A percentile compares a stretch with the other conserved stretches of the same genome.
phyloP scores from a whole-genome alignment of 1,140 invertebrate genomes.

The Heliconius himera region DNA sequence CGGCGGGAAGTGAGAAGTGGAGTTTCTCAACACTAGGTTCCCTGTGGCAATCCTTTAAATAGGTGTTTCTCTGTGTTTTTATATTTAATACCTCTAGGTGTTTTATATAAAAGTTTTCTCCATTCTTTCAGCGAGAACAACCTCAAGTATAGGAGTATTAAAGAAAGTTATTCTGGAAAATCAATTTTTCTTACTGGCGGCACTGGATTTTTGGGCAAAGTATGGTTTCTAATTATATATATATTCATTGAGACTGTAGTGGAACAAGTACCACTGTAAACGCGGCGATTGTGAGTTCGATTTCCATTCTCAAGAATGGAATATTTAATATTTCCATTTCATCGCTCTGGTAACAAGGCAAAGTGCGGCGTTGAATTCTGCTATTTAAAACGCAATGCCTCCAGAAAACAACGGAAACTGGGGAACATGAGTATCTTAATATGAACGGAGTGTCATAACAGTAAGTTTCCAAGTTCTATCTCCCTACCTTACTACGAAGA shows the following conservation, averaged over 20 bases:
- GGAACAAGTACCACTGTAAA: neutral
- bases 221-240: neutral
- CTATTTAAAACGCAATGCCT: neutral
- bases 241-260: neutral
- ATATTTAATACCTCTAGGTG: no score
- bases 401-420: no score
- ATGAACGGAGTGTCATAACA: neutral
- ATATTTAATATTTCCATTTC: neutral
- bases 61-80: no score
- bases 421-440: no score
- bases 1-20: no score
- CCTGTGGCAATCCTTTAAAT: no score
- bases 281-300: neutral
- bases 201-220: conserved; percentile 42
- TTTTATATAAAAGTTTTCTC: neutral
- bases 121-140: neutral
- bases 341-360: neutral
- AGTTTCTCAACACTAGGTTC: no score
- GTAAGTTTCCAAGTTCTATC: neutral
- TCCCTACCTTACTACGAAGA: neutral
- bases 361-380: neutral
- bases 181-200: conserved; percentile 39
- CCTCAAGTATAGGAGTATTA: neutral
- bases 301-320: neutral
- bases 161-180: conserved; percentile 37